Base-by-base conservation (phyloP, 2,797 vertebrate species). In the Eleutherodactylus coqui region DNA sequence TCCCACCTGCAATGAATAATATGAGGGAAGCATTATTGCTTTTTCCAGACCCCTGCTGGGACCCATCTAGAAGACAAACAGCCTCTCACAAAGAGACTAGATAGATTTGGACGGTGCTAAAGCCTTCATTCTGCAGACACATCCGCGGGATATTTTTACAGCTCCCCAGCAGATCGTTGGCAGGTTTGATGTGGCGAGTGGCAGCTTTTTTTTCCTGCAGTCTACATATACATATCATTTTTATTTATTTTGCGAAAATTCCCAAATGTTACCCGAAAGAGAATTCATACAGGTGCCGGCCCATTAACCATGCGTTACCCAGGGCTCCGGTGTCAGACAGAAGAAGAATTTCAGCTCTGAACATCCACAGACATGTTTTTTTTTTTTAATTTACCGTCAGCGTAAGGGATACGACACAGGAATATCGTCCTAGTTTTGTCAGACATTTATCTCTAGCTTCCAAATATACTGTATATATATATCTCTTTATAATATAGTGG, bases 1-100 rank as follows among this genome's bases (percentile, higher is more conserved):
- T 96, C 94, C 93, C 92, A 94, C 94, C 93, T 90, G 75, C 41
- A 88, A 60, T 1, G 80, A 86, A 53, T 60, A 89, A 79, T 2
- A 79, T 62, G 70, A n/a, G 7, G 34, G 41, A 81, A 55, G 38
- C 2, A 90, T 89, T 69, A 70, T 85, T 86, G 69, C 78, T 41
- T 73, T 83, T 81, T 84, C 43, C 41, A 38, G 67, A 88, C 27
- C 24, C 60, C 78, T 80, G 14, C 43, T 16, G 53, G 73, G 87
- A 90, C 43, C 60, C 0, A 0, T 47, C 81, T 77, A 83, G 6
- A 60, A 86, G 73, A 84, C 55, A 87, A 87, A 38, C 16, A n/a
- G 55, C 49, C 53, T 79, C 64, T 87, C n/a, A 78, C 34, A 60
- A 34, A 16, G 47, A 83, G 47, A 82, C 79, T 0, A 29, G 84